phyloP scores from a whole-genome alignment of 2,113 vertebrate genomes.

The Chaetops frenatus region DNA sequence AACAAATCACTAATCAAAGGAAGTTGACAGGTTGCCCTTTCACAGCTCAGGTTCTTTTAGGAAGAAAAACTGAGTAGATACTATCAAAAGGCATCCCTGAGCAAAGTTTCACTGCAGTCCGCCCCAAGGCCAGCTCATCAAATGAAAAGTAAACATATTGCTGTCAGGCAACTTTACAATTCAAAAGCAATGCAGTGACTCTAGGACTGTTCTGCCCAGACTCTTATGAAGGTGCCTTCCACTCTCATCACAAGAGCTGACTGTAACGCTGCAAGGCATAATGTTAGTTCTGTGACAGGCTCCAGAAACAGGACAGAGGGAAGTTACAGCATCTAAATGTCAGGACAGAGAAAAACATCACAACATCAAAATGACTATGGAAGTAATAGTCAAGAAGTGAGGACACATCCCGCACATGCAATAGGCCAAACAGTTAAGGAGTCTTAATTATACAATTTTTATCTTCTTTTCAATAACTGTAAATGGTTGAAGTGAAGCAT shows the following conservation, averaged over 20 bases:
- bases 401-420: neutral
- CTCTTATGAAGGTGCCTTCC: neutral
- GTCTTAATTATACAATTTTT: neutral
- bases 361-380: neutral
- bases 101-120: neutral
- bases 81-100: neutral
- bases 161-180: neutral
- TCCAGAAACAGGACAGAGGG: neutral
- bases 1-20: neutral
- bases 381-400: neutral
- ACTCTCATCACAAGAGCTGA: fast-evolving
- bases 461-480: neutral
- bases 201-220: neutral
- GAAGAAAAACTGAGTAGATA: neutral
- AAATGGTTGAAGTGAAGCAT: neutral
- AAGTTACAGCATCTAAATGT: neutral
- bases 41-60: neutral
- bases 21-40: neutral
- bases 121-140: neutral
- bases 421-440: neutral
- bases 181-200: neutral
- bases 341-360: neutral
- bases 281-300: fast-evolving
- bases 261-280: fast-evolving
- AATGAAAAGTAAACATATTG: neutral